Evolutionary conservation across 2,888 invertebrate genomes (phyloP), one percentile per base, ranked within the genome.

Genomic region (Erpobdella octoculata): DNA sequence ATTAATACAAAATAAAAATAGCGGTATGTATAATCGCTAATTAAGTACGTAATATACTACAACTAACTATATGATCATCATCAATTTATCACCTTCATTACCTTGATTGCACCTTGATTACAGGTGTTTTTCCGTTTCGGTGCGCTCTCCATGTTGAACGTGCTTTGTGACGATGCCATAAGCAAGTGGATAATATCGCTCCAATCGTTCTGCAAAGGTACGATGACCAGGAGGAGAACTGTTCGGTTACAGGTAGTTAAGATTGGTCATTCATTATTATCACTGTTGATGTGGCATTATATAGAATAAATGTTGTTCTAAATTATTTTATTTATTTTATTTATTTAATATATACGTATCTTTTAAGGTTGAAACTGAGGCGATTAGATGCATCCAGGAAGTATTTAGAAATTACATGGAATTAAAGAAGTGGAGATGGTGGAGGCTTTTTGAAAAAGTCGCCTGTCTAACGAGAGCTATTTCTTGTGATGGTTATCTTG

Each of bases 61-160:
- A n/a, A n/a, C n/a, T n/a, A n/a, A n/a, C n/a, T n/a, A n/a, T n/a
- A n/a, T n/a, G n/a, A n/a, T n/a, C n/a, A n/a, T n/a, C n/a, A n/a
- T n/a, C n/a, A n/a, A n/a, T 12, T 18, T 15, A 46, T 46, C 46
- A 46, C 15, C 18, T 31, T 37, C 28, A 36, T 21, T 2, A 66
- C 28, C 36, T 28, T 35, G 15, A 6, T 28, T 41, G 38, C 35
- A 5, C 46, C n/a, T 38, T 6, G n/a, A 33, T 61, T 21, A 5
- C n/a, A 71, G 71, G 38, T 71, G n/a, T 71, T 71, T 28, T 64
- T 71, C 28, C 62, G 46, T 21, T 28, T 46, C 21, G 64, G 37
- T 46, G 62, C 62, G 6, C 48, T 71, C 31, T 71, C 71, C 1
- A 33, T 33, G 41, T 36, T 71, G 1, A 48, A 71, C 9, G 71